Evolutionary conservation across 2,888 invertebrate species (phyloP).

Genomic region (Xestia ashworthii): DNA sequence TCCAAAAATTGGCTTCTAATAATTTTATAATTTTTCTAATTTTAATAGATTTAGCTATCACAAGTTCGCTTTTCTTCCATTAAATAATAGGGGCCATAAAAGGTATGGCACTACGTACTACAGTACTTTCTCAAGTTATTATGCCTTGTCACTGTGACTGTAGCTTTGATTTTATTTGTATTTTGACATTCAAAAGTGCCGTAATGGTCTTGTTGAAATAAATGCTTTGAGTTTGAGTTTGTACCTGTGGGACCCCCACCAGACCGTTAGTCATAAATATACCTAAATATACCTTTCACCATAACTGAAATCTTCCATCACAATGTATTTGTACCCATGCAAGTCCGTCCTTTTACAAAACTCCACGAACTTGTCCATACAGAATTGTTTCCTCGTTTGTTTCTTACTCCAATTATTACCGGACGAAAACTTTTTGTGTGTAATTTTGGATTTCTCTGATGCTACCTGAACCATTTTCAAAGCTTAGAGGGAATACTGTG

Average conservation of each 20-base stretch:
- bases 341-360: constrained; percentile 93
- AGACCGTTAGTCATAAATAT: not conserved
- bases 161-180: too few relatives aligned
- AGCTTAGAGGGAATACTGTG: constrained; percentile 4
- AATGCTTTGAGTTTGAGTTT: too few relatives aligned
- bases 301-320: constrained; percentile 89
- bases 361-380: constrained; percentile 81
- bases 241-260: not conserved
- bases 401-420: constrained; percentile 47
- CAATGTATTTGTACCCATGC: constrained; percentile 93
- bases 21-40: too few relatives aligned
- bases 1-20: not conserved
- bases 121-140: too few relatives aligned
- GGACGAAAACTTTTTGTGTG: constrained; percentile 3
- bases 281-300: constrained; percentile 92
- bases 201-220: too few relatives aligned
- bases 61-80: not conserved
- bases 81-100: not conserved
- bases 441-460: constrained; percentile 33
- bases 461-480: constrained; percentile 49
- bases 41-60: not conserved
- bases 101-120: not conserved
- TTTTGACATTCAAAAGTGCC: too few relatives aligned
- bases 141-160: too few relatives aligned
- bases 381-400: constrained; percentile 67